Percentiles rank a stretch among this genome's conserved stretches.
Evolutionary conservation across 2,888 invertebrate species (phyloP).

Genomic region (Entomobrya multifasciata): DNA sequence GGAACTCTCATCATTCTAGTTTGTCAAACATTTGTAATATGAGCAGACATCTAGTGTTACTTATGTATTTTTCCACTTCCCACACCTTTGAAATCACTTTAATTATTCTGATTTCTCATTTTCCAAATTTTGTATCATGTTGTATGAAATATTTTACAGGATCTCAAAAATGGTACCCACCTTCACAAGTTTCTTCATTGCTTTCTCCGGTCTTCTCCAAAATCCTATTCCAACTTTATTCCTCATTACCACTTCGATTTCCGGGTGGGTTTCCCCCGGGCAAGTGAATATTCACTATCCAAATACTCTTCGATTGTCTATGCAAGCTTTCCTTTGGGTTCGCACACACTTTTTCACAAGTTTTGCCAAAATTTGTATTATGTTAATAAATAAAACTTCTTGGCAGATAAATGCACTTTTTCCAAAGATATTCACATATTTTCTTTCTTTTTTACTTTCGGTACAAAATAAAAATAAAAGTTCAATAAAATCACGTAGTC

Average conservation of each 20-base stretch:
- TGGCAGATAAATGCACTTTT: constrained; percentile 6
- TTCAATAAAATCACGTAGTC: no score
- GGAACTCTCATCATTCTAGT: neutral
- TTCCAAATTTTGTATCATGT: neutral
- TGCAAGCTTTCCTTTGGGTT: neutral
- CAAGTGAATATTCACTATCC: neutral
- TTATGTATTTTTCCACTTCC: no score
- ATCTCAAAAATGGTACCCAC: neutral
- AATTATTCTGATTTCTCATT: neutral
- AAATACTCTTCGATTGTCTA: neutral
- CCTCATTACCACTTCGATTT: constrained; percentile 12
- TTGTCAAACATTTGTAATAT: neutral
- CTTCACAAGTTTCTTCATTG: constrained; percentile 31
- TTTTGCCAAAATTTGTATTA: no score
- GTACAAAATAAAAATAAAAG: neutral
- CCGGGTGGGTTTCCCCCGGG: constrained; percentile 26
- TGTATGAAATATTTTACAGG: no score
- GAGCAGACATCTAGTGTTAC: no score
- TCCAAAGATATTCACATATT: constrained; percentile 7
- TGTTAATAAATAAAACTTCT: neutral
- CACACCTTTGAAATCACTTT: no score
- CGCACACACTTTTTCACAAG: constrained; percentile 6
- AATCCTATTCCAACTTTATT: constrained; percentile 20
- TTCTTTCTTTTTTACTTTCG: neutral
- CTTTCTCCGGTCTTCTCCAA: constrained; percentile 46